These are phyloP conservation scores for Chelonus insularis DNA, from an alignment of 1,140 invertebrate genomes.

Conservation along the genomic window DNA sequence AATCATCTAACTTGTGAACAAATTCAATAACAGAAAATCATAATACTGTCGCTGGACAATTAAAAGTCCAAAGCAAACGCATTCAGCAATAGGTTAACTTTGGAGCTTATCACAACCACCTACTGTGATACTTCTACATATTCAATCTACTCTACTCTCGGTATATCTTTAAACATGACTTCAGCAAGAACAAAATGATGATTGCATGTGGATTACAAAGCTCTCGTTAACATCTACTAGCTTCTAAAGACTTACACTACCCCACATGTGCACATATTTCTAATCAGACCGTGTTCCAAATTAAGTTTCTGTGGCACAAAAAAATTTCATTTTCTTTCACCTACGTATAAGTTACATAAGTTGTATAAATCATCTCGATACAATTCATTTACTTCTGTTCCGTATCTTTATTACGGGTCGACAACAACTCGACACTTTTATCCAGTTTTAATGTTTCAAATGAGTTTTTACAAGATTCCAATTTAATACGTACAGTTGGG, in stretches of 20 bases:
- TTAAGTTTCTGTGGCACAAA: too few relatives aligned
- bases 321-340: constrained; percentile 8
- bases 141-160: constrained; percentile 33
- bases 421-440: constrained; percentile 25
- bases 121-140: neutral
- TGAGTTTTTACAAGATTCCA: constrained; percentile 21
- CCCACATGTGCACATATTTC: constrained; percentile 22
- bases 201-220: constrained; percentile 54
- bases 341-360: neutral
- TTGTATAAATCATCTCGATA: constrained; percentile 20
- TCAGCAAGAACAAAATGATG: too few relatives aligned
- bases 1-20: constrained; percentile 18
- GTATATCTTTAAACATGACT: constrained; percentile 28
- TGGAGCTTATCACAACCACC: too few relatives aligned
- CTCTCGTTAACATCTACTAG: constrained; percentile 45
- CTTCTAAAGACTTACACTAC: constrained; percentile 21
- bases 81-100: constrained; percentile 12
- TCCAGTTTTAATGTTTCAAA: constrained; percentile 26
- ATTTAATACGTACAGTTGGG: too few relatives aligned
- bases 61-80: constrained; percentile 27
- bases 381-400: constrained; percentile 24
- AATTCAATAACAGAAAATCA: too few relatives aligned
- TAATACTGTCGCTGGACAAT: constrained; percentile 22
- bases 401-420: constrained; percentile 9
- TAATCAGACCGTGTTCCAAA: constrained; percentile 27